Conservation (phyloP, 2,888 invertebrate species). For the Nephrocerus scutellatus region DNA sequence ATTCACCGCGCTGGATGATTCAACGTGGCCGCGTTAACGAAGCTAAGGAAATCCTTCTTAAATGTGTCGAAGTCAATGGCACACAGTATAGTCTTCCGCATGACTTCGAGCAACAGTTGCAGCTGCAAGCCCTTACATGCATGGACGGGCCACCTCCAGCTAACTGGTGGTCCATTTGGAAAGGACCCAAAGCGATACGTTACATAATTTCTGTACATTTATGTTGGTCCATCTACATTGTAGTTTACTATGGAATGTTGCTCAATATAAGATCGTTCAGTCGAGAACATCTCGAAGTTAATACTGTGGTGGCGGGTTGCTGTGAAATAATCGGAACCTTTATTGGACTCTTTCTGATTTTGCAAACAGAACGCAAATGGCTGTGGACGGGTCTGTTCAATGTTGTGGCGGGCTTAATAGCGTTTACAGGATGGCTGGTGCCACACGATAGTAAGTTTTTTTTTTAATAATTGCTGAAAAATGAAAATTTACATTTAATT, state of each 20-base stretch:
- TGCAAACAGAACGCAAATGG: conserved; percentile 44
- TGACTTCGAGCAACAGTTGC: conserved; percentile 45
- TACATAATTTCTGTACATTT: conserved; percentile 45
- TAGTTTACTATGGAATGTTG: conserved; percentile 49
- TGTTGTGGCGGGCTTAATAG: conserved; percentile 41
- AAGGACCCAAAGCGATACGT: conserved; percentile 40
- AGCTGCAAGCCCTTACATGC: conserved; percentile 43
- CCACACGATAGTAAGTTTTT: conserved; percentile 34
- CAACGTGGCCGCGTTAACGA: conserved; percentile 44
- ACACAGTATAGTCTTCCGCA: conserved; percentile 42
- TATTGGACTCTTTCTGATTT: conserved; percentile 42
- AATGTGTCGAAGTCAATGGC: conserved; percentile 45
- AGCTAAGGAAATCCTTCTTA: conserved; percentile 43
- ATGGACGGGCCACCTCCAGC: conserved; percentile 44
- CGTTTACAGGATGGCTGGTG: conserved; percentile 45
- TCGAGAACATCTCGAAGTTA: conserved; percentile 46
- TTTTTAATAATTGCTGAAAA: conserved; percentile 1
- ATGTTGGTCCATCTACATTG: conserved; percentile 46
- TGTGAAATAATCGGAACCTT: conserved; percentile 46
- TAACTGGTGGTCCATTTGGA: conserved; percentile 47
- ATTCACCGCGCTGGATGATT: conserved; percentile 50
- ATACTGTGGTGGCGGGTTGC: conserved; percentile 46
- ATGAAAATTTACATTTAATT: conserved; percentile 1
- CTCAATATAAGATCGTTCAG: conserved; percentile 49
- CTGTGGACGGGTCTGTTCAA: conserved; percentile 45